A percentile compares a stretch with the other conserved stretches of the same genome.
phyloP scores from a whole-genome alignment of 2,113 vertebrate genomes.

The Paraplagusia blochii region DNA sequence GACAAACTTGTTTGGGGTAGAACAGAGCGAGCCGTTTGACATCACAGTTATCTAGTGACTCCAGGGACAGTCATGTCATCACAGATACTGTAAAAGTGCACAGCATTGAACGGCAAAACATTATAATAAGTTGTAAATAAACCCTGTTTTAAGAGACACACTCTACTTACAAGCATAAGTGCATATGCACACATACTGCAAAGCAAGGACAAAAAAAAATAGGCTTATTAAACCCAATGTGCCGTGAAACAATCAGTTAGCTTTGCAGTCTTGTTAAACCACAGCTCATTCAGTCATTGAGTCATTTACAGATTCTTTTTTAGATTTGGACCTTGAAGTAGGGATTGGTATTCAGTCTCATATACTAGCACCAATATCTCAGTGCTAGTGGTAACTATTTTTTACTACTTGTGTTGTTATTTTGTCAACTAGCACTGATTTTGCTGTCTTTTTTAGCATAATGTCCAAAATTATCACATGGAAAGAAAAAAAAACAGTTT shows the following conservation, averaged over 20 bases:
- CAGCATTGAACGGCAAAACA: too few relatives aligned
- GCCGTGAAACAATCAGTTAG: conserved; percentile 57
- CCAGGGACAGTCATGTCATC: not conserved
- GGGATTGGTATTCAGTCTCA: too few relatives aligned
- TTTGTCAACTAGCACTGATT: too few relatives aligned
- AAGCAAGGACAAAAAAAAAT: conserved; percentile 40
- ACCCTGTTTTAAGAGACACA: not conserved
- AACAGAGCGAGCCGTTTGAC: too few relatives aligned
- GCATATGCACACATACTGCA: conserved; percentile 1
- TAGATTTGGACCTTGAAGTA: not conserved
- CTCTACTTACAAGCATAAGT: not conserved
- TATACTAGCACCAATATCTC: conserved; percentile 1
- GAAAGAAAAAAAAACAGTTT: too few relatives aligned
- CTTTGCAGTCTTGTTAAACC: conserved; percentile 55
- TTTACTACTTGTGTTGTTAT: too few relatives aligned
- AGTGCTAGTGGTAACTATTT: not conserved
- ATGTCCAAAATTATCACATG: too few relatives aligned
- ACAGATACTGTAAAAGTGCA: not conserved
- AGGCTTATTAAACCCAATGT: conserved; percentile 63
- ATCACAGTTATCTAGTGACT: too few relatives aligned
- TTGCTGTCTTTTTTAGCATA: too few relatives aligned
- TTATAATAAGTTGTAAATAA: not conserved
- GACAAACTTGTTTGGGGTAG: too few relatives aligned
- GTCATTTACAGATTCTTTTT: conserved; percentile 27
- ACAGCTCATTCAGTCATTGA: conserved; percentile 35